A percentile compares a stretch with the other conserved stretches of the same genome.
These are phyloP conservation scores for Tubulanus polymorphus DNA, from an alignment of 2,888 invertebrate genomes.

Conservation along the genomic window DNA sequence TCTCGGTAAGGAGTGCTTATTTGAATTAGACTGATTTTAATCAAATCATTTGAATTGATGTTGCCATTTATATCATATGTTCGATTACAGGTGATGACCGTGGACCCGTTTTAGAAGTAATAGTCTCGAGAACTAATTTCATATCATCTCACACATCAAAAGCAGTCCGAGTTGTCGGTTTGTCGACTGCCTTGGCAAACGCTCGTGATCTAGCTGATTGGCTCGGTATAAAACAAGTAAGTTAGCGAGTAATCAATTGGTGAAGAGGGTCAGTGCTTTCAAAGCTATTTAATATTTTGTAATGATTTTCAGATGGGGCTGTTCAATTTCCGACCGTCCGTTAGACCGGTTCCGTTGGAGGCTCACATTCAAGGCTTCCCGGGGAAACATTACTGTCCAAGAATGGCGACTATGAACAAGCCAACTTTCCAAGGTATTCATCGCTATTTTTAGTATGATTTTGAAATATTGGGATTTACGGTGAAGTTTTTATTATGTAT, in stretches of 20 bases:
- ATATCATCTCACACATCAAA: constrained; percentile 84
- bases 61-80: constrained; percentile 1
- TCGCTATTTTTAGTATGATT: neutral
- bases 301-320: constrained; percentile 68
- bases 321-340: constrained; percentile 96
- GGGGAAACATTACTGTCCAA: constrained; percentile 96
- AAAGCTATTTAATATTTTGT: neutral
- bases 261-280: neutral
- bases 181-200: constrained; percentile 97
- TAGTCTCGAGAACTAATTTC: constrained; percentile 95
- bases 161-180: constrained; percentile 81
- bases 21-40: neutral
- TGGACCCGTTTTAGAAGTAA: constrained; percentile 79
- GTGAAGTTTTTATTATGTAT: neutral
- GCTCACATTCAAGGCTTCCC: constrained; percentile 93
- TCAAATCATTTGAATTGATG: neutral
- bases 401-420: constrained; percentile 99
- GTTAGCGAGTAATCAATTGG: neutral
- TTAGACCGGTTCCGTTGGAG: constrained; percentile 93
- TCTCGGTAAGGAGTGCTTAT: constrained; percentile 62
- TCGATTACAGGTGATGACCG: constrained; percentile 57
- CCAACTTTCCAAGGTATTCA: constrained; percentile 82
- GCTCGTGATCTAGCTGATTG: constrained; percentile 95
- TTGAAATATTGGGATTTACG: neutral
- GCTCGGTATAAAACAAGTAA: constrained; percentile 70